These are phyloP conservation scores for Pristiophorus japonicus DNA, from an alignment of 2,113 vertebrate species.

Conservation along the genomic window DNA sequence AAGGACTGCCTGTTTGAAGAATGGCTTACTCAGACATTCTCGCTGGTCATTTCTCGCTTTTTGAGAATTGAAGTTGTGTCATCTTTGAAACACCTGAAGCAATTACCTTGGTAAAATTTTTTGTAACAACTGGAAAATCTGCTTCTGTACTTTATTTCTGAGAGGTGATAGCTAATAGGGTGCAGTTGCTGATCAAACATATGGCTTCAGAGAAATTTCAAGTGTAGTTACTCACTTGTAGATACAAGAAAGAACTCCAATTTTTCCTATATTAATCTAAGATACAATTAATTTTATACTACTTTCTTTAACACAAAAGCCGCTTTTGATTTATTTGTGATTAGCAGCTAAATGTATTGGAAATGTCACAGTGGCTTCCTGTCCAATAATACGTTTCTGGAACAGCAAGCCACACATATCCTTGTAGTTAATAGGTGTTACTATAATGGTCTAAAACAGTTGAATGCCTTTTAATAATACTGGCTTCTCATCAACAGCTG, in stretches of 20 bases:
- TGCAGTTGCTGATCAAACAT: neutral
- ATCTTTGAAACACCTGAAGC: neutral
- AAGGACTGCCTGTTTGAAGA: neutral
- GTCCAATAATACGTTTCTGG: neutral
- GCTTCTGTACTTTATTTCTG: neutral
- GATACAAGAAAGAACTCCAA: neutral
- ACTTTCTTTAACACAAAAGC: neutral
- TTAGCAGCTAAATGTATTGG: neutral
- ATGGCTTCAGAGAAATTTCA: slow-evolving; percentile 1
- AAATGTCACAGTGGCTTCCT: neutral
- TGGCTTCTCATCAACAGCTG: neutral
- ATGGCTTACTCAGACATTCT: neutral
- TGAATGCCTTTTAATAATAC: neutral
- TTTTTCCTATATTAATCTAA: neutral
- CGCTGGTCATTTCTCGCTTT: neutral
- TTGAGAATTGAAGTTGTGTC: neutral
- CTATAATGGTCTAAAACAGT: neutral
- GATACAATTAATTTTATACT: neutral
- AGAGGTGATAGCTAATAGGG: neutral
- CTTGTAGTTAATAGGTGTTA: neutral
- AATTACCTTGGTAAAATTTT: neutral
- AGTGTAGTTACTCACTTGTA: neutral
- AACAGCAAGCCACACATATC: neutral
- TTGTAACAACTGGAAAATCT: neutral
- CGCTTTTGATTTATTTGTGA: neutral